phyloP scores from a whole-genome alignment of 2,888 invertebrate genomes.

The Drosophila cyrtoloma region DNA sequence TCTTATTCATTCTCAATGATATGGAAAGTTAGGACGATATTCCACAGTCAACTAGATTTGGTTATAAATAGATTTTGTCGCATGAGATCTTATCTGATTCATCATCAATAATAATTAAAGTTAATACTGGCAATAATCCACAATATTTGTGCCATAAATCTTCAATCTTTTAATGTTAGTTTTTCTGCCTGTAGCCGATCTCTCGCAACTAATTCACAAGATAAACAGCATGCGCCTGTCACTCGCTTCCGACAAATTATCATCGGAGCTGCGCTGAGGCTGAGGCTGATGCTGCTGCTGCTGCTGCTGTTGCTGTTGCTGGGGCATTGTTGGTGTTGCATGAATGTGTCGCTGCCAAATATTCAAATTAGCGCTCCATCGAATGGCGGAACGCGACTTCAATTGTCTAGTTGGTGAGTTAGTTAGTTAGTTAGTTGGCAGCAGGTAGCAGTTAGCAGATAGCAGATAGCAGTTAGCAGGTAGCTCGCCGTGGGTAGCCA shows the following conservation, averaged over 20 bases:
- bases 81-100: background rate
- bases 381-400: conserved; percentile 63
- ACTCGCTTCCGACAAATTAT: conserved; percentile 78
- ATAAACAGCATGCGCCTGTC: conserved; percentile 80
- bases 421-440: conserved; percentile 26
- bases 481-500: conserved; percentile 46
- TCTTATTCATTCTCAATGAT: background rate
- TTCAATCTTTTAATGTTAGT: background rate
- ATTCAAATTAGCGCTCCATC: conserved; percentile 77
- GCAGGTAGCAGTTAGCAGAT: conserved; percentile 9
- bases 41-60: background rate
- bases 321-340: conserved; percentile 24
- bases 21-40: background rate
- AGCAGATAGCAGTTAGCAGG: conserved; percentile 12
- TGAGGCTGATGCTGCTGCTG: conserved; percentile 39
- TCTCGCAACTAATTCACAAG: conserved; percentile 71
- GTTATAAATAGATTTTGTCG: background rate
- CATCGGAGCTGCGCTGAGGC: conserved; percentile 50
- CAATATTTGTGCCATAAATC: background rate
- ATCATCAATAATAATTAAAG: conserved; percentile 2
- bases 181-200: conserved; percentile 45
- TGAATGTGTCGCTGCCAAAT: conserved; percentile 58
- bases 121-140: background rate
- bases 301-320: conserved; percentile 2
- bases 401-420: conserved; percentile 70